phyloP scores from a whole-genome alignment of 2,888 invertebrate species.

The Synanthedon tipuliformis region DNA sequence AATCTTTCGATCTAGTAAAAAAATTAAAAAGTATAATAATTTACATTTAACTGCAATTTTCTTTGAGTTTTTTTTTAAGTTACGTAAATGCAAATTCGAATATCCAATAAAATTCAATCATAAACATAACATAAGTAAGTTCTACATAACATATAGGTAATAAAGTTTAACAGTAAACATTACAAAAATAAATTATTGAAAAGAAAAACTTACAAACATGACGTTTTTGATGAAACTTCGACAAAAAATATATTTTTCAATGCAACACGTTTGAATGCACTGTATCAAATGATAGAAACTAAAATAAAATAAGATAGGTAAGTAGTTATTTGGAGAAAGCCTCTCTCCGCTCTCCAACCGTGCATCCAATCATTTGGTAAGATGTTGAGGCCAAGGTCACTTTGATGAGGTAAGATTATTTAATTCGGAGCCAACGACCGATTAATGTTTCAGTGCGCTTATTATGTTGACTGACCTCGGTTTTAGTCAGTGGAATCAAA shows the following conservation, averaged over 20 bases:
- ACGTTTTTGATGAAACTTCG: not conserved
- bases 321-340: constrained; percentile 15
- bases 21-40: too few species aligned
- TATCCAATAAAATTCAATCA: too few species aligned
- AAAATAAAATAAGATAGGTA: not conserved
- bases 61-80: too few species aligned
- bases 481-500: too few species aligned
- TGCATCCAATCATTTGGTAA: constrained; percentile 1
- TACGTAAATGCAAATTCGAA: too few species aligned
- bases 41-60: too few species aligned
- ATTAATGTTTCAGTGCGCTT: constrained; percentile 1
- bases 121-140: too few species aligned
- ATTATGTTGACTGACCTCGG: too few species aligned
- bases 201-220: not conserved
- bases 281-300: not conserved
- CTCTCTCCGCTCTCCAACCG: constrained; percentile 37
- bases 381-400: constrained; percentile 15
- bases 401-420: constrained; percentile 3
- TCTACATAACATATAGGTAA: too few species aligned
- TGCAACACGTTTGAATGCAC: not conserved
- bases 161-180: too few species aligned
- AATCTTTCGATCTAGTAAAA: too few species aligned
- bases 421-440: constrained; percentile 14
- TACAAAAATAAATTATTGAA: too few species aligned
- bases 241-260: not conserved